Evolutionary conservation across 2,113 vertebrate genomes (phyloP).

Genomic region (Pyxicephalus adspersus): DNA sequence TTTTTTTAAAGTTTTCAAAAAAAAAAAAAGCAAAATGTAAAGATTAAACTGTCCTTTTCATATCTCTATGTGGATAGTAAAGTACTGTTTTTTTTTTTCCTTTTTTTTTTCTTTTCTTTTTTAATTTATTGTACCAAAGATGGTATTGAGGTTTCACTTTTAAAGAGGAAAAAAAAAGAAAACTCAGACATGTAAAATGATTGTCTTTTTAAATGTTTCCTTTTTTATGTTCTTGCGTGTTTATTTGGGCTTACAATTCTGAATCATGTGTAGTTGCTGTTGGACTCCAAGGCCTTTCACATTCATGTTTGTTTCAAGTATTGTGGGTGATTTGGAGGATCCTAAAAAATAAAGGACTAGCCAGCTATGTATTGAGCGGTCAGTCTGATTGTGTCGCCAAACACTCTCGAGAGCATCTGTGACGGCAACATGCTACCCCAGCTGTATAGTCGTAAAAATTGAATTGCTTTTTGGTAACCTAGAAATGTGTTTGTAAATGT

Average conservation of each 20-base stretch:
- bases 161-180: slow-evolving; percentile 11
- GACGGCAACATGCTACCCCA: slow-evolving; percentile 3
- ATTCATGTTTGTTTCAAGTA: slow-evolving; percentile 57
- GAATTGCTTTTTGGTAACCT: no score
- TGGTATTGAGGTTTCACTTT: slow-evolving; percentile 59
- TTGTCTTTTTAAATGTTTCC: slow-evolving; percentile 57
- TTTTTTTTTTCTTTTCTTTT: slow-evolving; percentile 64
- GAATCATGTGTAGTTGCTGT: slow-evolving; percentile 56
- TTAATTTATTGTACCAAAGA: slow-evolving; percentile 77
- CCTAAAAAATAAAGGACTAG: slow-evolving; percentile 53
- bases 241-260: slow-evolving; percentile 54
- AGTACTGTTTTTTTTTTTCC: slow-evolving; percentile 53
- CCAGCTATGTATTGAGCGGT: slow-evolving; percentile 46
- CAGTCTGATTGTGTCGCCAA: slow-evolving; percentile 40
- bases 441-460: slow-evolving; percentile 6
- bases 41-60: background rate
- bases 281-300: slow-evolving; percentile 56
- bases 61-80: slow-evolving; percentile 53
- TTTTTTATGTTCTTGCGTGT: slow-evolving; percentile 43
- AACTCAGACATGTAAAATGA: slow-evolving; percentile 50
- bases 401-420: slow-evolving; percentile 3
- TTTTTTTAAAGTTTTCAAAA: slow-evolving; percentile 9
- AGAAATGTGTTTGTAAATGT: no score
- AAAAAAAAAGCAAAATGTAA: slow-evolving; percentile 25
- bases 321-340: slow-evolving; percentile 55